Percentiles rank a stretch among this genome's conserved stretches.
phyloP scores from a whole-genome alignment of 2,888 invertebrate genomes.

The Itoplectis maculator region DNA sequence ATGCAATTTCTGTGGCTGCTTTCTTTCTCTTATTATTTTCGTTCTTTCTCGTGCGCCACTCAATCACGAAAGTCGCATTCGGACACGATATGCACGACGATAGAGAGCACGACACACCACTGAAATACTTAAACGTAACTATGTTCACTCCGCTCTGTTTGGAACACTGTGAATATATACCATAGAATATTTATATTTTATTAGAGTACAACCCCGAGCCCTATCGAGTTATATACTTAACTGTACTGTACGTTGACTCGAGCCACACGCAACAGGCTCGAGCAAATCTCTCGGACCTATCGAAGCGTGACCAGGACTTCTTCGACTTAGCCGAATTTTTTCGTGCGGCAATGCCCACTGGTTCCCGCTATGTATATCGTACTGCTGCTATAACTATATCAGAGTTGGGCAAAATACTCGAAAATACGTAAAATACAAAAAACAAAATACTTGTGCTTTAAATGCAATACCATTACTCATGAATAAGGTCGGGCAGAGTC shows the following conservation, averaged over 20 bases:
- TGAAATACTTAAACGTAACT: slow-evolving; percentile 35
- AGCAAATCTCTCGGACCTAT: slow-evolving; percentile 36
- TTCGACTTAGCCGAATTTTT: slow-evolving; percentile 30
- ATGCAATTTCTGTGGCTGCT: neutral
- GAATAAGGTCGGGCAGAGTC: no score
- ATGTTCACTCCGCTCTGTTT: slow-evolving; percentile 35
- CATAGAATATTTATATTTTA: slow-evolving; percentile 3
- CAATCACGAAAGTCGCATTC: slow-evolving; percentile 21
- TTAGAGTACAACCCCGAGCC: neutral
- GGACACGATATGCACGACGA: slow-evolving; percentile 36
- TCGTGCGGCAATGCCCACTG: neutral
- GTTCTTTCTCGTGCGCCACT: slow-evolving; percentile 22
- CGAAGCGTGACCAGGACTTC: slow-evolving; percentile 37
- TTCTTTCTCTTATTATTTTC: slow-evolving; percentile 16
- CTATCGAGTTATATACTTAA: neutral
- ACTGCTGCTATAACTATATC: slow-evolving; percentile 3
- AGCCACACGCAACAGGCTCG: slow-evolving; percentile 41
- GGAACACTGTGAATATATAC: slow-evolving; percentile 39
- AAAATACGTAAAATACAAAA: no score
- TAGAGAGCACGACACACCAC: slow-evolving; percentile 41
- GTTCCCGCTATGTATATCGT: slow-evolving; percentile 6
- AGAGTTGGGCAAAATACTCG: no score
- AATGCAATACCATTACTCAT: no score
- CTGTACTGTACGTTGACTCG: slow-evolving; percentile 14
- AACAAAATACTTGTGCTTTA: no score